These are phyloP conservation scores for Dusona sp. DNA, from an alignment of 2,888 invertebrate genomes.

Conservation along the genomic window DNA sequence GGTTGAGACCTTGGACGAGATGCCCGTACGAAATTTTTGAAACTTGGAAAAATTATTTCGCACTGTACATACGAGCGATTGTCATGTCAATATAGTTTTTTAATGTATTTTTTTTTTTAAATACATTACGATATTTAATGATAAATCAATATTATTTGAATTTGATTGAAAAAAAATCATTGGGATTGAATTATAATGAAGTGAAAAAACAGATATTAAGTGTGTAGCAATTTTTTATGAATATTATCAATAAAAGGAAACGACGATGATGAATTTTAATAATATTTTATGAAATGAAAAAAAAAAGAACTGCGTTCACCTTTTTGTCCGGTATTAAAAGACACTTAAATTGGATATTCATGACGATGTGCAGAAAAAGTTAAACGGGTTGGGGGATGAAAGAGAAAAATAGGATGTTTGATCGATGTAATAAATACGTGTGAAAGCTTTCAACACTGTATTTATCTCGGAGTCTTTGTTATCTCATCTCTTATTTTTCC, in stretches of 20 bases:
- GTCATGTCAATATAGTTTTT: too few relatives aligned
- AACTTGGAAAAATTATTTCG: too few relatives aligned
- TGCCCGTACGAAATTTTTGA: too few relatives aligned
- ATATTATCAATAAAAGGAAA: neutral
- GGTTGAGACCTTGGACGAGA: too few relatives aligned
- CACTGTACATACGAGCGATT: too few relatives aligned
- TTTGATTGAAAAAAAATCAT: too few relatives aligned
- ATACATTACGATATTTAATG: too few relatives aligned
- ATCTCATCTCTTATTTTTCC: slow-evolving; percentile 2
- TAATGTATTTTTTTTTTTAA: too few relatives aligned
- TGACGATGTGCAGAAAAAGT: neutral
- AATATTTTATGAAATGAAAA: neutral
- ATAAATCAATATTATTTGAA: too few relatives aligned
- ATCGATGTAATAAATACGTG: slow-evolving; percentile 29
- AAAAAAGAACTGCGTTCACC: neutral
- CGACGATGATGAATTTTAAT: neutral
- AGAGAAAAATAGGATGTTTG: neutral
- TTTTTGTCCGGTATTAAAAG: neutral
- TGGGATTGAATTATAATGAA: too few relatives aligned
- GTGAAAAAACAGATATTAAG: too few relatives aligned
- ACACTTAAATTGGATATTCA: neutral
- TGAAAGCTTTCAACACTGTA: slow-evolving; percentile 25
- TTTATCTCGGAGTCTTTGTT: slow-evolving; percentile 25
- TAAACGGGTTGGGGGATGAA: slow-evolving; percentile 4
- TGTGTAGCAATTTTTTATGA: too few relatives aligned